Conservation (phyloP, 2,113 vertebrate species). For the Otolemur garnettii region DNA sequence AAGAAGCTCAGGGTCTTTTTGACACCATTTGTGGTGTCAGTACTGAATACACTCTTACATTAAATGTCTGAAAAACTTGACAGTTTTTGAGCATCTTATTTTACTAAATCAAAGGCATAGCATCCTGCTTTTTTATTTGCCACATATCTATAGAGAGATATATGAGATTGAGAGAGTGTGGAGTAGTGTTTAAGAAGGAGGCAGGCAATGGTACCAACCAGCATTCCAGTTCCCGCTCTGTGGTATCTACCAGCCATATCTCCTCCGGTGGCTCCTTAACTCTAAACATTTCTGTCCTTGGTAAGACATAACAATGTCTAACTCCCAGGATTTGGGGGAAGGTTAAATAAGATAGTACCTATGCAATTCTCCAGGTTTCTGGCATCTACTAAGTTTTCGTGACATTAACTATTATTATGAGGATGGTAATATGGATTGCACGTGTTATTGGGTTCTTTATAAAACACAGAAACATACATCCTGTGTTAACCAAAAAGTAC, state of each 20-base stretch:
- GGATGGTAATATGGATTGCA: not conserved
- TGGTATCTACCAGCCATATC: not conserved
- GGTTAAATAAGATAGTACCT: not conserved
- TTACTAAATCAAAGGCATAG: constrained; percentile 19
- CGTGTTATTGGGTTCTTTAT: not conserved
- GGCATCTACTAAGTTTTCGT: not conserved
- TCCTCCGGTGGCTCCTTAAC: not conserved
- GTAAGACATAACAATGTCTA: not conserved
- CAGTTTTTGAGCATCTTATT: not conserved
- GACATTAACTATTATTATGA: not conserved
- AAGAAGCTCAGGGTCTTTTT: constrained; percentile 25
- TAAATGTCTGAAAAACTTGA: constrained; percentile 31
- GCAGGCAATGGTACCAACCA: not conserved
- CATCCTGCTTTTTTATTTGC: constrained; percentile 2
- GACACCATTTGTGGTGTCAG: constrained; percentile 14
- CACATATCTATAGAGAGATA: not conserved
- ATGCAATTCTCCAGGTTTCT: constrained; percentile 39
- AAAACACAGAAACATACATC: not conserved
- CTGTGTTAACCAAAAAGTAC: not conserved
- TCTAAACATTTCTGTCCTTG: not conserved
- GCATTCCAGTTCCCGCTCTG: not conserved
- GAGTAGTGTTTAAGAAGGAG: not conserved
- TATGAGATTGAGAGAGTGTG: not conserved
- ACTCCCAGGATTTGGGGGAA: not conserved
- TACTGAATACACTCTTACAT: not conserved